Evolutionary conservation across 2,888 invertebrate genomes (phyloP).

Genomic region (Nasonia oneida): DNA sequence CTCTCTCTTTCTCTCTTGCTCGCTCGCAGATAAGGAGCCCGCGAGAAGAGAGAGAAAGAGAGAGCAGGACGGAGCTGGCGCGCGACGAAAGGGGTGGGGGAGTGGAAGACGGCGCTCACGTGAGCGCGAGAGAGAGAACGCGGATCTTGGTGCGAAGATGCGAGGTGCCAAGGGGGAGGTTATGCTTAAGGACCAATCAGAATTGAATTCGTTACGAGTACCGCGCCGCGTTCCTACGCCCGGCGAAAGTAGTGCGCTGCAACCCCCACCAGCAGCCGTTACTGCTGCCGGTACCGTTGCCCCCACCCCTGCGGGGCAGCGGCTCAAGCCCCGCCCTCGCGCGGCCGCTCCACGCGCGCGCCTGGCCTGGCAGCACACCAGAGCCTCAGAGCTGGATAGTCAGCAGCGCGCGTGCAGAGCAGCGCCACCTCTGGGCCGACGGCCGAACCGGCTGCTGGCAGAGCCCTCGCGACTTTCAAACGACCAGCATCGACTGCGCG

Average conservation of each 20-base stretch:
- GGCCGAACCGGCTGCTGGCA: constrained; percentile 78
- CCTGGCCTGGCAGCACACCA: neutral
- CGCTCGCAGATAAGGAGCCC: constrained; percentile 66
- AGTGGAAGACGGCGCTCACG: constrained; percentile 35
- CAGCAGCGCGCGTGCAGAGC: constrained; percentile 64
- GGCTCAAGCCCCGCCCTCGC: constrained; percentile 28
- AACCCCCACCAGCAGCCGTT: constrained; percentile 72
- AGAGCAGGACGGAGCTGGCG: constrained; percentile 27
- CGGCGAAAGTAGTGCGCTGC: constrained; percentile 75
- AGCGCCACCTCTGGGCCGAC: constrained; percentile 80
- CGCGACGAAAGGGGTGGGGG: constrained; percentile 56
- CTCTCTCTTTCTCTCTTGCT: constrained; percentile 60
- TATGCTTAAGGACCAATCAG: constrained; percentile 82
- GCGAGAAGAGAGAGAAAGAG: constrained; percentile 50
- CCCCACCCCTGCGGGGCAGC: constrained; percentile 59
- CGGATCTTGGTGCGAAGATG: constrained; percentile 66
- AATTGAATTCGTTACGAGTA: constrained; percentile 82
- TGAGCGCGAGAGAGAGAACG: constrained; percentile 53
- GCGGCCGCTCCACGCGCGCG: constrained; percentile 41
- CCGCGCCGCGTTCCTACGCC: constrained; percentile 76
- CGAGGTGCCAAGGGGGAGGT: constrained; percentile 75
- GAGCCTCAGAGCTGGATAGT: neutral
- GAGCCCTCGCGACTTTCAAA: constrained; percentile 81
- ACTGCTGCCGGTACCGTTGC: constrained; percentile 60
- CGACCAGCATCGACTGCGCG: constrained; percentile 79